These are phyloP conservation scores for Phenacoccus solenopsis DNA, from an alignment of 1,140 invertebrate genomes.

Conservation along the genomic window DNA sequence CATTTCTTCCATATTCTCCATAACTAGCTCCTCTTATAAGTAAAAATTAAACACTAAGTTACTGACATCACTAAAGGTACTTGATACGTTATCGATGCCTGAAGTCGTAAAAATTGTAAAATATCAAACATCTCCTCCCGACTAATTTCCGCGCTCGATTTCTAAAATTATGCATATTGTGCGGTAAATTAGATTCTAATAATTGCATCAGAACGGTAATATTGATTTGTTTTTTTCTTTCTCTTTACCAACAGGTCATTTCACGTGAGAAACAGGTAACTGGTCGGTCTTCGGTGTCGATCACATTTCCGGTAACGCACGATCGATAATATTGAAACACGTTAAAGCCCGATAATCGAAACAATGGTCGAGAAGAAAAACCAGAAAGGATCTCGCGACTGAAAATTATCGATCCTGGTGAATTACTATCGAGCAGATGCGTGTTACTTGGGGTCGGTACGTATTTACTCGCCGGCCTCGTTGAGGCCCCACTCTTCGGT, in stretches of 20 bases:
- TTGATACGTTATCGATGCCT: conserved; percentile 1
- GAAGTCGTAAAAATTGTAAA: conserved; percentile 1
- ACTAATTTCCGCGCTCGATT: background rate
- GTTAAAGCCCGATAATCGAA: background rate
- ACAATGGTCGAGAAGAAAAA: background rate
- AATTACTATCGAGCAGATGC: conserved; percentile 11
- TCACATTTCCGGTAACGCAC: background rate
- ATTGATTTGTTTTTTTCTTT: no score
- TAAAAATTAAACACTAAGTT: background rate
- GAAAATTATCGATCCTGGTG: conserved; percentile 6
- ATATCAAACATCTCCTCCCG: background rate
- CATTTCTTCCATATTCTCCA: conserved; percentile 7
- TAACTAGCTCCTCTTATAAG: background rate
- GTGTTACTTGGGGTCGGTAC: background rate
- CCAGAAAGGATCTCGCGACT: conserved; percentile 1
- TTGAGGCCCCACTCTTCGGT: background rate
- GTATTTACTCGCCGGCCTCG: background rate
- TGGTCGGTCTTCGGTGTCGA: background rate
- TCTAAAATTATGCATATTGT: background rate
- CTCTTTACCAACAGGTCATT: background rate
- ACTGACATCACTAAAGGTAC: background rate
- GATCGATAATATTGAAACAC: background rate
- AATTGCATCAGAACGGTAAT: no score
- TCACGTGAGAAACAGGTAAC: background rate
- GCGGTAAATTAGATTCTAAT: no score